Evolutionary conservation across 2,888 invertebrate genomes (phyloP), one percentile per base, ranked within the genome.

Genomic region (Ryuthela nishihirai): DNA sequence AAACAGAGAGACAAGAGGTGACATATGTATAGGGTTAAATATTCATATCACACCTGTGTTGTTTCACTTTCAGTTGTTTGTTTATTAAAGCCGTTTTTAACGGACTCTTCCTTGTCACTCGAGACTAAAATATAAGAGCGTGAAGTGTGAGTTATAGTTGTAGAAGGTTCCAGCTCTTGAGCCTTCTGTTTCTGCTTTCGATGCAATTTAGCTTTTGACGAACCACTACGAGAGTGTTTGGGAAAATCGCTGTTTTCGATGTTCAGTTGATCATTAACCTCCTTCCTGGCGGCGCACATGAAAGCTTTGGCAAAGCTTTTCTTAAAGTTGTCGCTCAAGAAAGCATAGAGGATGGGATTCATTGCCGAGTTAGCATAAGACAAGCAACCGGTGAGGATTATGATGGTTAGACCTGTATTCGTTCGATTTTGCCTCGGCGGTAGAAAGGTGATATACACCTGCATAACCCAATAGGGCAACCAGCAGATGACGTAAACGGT

Each of bases 241-340:
- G 83, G 83, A 69, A 90, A 88, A 53, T 90, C 84, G 72, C 90
- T 90, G 75, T 90, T 90, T 73, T 92, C 92, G 65, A 87, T 79
- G 71, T 90, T 88, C 49, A 92, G 76, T 9, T 88, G 85, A 1
- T 88, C 89, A 72, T 91, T 91, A 18, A 88, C 82, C 67, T 91
- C 90, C 66, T 87, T 87, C 4, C 87, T 85, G 0, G 87, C 85
- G 0, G 87, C 88, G 72, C 92, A 92, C 0, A 88, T 88, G 77
- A 89, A 92, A 12, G 65, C 92, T 74, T 91, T 92, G 71, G 91
- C 76, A 72, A 93, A 93, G 74, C 90, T 91, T 77, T 92, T 92
- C 77, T 91, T 92, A 77, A 93, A 93, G 73, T 92, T 92, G 72
- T 93, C 92, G 68, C 89, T 89, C 15, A 93, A 79, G 72, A 92